A percentile compares a stretch with the other conserved stretches of the same genome.
These are phyloP conservation scores for Lepus europaeus DNA, from an alignment of 2,113 vertebrate genomes.

Conservation along the genomic window DNA sequence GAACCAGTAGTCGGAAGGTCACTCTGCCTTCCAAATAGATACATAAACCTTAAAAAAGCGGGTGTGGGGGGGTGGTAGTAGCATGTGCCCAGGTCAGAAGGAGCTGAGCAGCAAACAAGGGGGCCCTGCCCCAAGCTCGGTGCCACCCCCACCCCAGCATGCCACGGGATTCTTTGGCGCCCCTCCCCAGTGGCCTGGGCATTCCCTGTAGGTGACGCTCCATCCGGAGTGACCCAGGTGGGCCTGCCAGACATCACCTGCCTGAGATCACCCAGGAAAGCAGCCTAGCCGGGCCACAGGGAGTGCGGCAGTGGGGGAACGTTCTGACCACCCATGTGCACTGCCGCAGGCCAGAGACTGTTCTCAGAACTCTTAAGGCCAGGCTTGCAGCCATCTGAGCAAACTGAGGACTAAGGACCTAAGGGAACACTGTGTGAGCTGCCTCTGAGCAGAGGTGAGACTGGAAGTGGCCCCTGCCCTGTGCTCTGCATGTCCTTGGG, in stretches of 20 bases:
- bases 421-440: not conserved
- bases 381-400: not conserved
- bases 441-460: not conserved
- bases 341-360: not conserved
- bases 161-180: not conserved
- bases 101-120: not conserved
- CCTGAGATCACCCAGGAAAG: not conserved
- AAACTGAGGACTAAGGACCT: not conserved
- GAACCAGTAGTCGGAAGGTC: no score
- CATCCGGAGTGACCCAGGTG: not conserved
- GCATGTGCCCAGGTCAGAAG: not conserved
- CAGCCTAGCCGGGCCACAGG: not conserved
- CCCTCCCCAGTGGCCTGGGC: not conserved
- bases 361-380: not conserved
- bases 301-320: not conserved
- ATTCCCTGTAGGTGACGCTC: not conserved
- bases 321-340: not conserved
- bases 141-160: no score
- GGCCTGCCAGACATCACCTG: not conserved
- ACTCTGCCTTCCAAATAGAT: no score
- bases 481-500: not conserved
- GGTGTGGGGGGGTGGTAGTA: no score
- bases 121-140: not conserved
- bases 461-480: not conserved
- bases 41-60: no score